Evolutionary conservation across 2,888 invertebrate genomes (phyloP).

Genomic region (Adelognathus sp.): DNA sequence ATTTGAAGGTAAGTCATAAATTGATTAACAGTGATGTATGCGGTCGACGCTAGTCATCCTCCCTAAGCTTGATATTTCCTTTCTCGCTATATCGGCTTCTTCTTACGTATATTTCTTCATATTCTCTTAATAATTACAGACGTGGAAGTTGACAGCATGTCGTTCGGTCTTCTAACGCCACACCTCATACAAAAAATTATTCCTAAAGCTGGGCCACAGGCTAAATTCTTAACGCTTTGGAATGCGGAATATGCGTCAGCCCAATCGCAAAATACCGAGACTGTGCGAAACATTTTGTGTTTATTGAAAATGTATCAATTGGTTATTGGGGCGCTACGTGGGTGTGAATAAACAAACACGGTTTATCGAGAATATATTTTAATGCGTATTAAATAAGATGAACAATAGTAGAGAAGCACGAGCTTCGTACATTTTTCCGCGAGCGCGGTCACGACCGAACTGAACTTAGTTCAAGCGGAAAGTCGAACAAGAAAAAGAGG

Average conservation of each 20-base stretch:
- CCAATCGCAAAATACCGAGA: background rate
- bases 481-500: too few species aligned
- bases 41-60: background rate
- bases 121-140: background rate
- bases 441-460: too few species aligned
- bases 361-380: too few species aligned
- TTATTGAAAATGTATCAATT: background rate
- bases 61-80: background rate
- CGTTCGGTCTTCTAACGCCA: background rate
- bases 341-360: too few species aligned
- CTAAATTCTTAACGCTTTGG: background rate
- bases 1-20: constrained; percentile 7
- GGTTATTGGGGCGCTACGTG: too few species aligned
- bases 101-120: background rate
- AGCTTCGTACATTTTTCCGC: too few species aligned
- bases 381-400: too few species aligned
- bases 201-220: constrained; percentile 11
- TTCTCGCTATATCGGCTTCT: background rate
- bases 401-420: too few species aligned
- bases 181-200: background rate
- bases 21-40: constrained; percentile 6
- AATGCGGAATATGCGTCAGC: background rate
- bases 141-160: constrained; percentile 6
- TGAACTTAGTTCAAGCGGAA: too few species aligned
- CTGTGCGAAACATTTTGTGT: background rate